Percentiles rank a stretch among this genome's conserved stretches.
Evolutionary conservation across 2,113 vertebrate species (phyloP).

Genomic region (Zosterops lateralis): DNA sequence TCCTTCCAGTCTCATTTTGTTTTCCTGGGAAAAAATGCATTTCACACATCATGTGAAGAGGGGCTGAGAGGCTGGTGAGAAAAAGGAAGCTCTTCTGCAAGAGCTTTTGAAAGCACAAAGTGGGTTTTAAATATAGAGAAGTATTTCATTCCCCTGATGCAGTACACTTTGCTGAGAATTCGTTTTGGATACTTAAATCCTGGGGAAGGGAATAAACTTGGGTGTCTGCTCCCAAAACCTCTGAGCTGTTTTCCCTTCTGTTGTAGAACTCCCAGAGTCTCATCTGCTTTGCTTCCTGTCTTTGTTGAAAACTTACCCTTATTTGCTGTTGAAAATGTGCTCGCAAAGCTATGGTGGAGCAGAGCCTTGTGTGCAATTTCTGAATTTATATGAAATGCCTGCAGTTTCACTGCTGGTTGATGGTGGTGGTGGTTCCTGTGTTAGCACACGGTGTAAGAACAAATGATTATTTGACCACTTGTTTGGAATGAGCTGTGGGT

Average conservation of each 20-base stretch:
- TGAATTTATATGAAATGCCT: neutral
- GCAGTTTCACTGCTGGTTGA: neutral
- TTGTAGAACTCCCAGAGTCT: neutral
- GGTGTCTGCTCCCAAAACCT: neutral
- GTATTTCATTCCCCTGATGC: neutral
- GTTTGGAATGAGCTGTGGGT: neutral
- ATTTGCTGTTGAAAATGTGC: neutral
- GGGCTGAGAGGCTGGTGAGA: neutral
- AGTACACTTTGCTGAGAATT: neutral
- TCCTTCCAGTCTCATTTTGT: neutral
- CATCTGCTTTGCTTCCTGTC: neutral
- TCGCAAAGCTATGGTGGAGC: neutral
- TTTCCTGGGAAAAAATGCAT: neutral
- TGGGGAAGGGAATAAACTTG: neutral
- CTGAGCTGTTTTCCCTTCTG: neutral
- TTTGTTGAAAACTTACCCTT: neutral
- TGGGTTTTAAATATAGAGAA: neutral
- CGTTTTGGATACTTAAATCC: neutral
- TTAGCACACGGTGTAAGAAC: accelerated
- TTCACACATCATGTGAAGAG: neutral
- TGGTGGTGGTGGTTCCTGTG: neutral
- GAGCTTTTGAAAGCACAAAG: neutral
- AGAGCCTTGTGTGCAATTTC: neutral
- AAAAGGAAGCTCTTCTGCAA: neutral
- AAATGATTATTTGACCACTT: neutral